Evolutionary conservation across 2,113 vertebrate genomes (phyloP), one percentile per base, ranked within the genome.

Genomic region (Taxidea taxus): DNA sequence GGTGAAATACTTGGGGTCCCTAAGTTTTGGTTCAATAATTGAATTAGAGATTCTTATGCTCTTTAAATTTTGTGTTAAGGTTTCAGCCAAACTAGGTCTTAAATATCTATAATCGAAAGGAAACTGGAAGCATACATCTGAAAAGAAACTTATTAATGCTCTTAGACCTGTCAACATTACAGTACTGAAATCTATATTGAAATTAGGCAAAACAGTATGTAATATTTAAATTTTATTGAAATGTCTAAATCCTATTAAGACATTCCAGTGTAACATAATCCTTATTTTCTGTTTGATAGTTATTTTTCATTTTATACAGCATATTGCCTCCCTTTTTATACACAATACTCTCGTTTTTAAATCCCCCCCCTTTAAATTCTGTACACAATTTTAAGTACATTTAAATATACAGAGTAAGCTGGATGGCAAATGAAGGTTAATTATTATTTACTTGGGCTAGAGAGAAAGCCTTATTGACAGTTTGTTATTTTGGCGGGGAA

Each of bases 181-280:
- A 93, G 9, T 86, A 92, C 12, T 96, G 34, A 91, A 94, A 94
- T 64, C 31, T 51, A 85, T 27, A 95, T 14, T 44, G 82, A 91
- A 90, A 51, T 83, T 82, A 94, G 9, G 37, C 21, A 11, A 82
- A 78, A 80, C 2, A 77, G 56, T 68, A 91, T 66, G 49, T 74
- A 93, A 81, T 80, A 42, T 74, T 82, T 54, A 78, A 68, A 78
- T 83, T 94, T 90, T 70, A 64, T 37, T 34, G 6, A 66, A 68
- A 90, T 83, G 27, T 44, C 54, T 88, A 68, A 62, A 95, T 87
- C 91, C 88, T 92, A 92, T 88, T 89, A 78, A 95, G 85, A 77
- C 39, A 83, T 82, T 87, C 90, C 25, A 91, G 20, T 20, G 84
- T 84, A 81, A 66, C 15, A 83, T 87, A 95, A 83, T 84, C 25